Conservation (phyloP, 2,888 invertebrate species). For the Entomobrya proxima region DNA sequence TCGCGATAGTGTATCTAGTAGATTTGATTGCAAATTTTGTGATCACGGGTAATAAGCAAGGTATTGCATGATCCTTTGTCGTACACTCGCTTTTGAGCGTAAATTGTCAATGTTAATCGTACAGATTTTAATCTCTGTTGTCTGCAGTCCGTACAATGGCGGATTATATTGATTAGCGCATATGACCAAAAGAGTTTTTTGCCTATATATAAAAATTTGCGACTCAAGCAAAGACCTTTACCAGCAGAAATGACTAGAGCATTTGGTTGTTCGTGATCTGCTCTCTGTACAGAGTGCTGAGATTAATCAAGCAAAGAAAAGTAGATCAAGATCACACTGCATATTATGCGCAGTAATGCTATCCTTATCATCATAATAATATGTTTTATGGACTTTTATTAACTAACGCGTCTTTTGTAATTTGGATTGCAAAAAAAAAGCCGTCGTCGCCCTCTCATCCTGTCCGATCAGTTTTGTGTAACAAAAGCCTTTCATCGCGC, state of each 20-base stretch:
- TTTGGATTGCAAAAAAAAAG: constrained; percentile 40
- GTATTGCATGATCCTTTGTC: neutral
- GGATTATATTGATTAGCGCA: neutral
- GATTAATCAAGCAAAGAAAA: constrained; percentile 55
- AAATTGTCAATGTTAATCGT: neutral
- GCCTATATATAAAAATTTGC: neutral
- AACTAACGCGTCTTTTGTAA: constrained; percentile 45
- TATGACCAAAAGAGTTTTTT: neutral
- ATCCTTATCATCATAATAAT: neutral
- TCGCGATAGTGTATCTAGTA: no score
- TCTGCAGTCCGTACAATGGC: neutral
- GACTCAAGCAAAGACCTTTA: neutral
- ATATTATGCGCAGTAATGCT: neutral
- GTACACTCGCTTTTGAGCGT: neutral
- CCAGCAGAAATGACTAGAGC: neutral
- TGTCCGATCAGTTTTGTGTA: neutral
- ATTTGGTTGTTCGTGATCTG: constrained; percentile 41
- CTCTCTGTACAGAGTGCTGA: neutral
- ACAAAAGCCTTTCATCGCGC: neutral
- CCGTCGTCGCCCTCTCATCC: constrained; percentile 27
- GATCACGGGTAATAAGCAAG: no score
- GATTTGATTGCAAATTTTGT: no score
- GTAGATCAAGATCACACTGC: constrained; percentile 57
- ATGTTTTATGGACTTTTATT: constrained; percentile 35
- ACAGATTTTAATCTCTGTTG: neutral